phyloP scores from a whole-genome alignment of 2,888 invertebrate genomes.

The Sthenelais limicola region DNA sequence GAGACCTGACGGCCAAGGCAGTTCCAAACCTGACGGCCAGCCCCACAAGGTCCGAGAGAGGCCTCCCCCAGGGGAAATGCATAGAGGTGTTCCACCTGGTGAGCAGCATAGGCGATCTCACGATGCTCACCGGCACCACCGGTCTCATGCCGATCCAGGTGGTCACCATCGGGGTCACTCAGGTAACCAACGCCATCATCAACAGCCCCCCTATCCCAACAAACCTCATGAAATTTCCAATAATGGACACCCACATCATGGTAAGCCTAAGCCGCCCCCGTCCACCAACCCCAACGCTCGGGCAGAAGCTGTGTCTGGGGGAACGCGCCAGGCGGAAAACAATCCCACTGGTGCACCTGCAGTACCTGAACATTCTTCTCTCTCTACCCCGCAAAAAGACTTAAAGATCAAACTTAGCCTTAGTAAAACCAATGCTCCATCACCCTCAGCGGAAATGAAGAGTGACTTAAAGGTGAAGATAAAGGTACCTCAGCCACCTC shows the following conservation, averaged over 20 bases:
- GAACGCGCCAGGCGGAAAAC: not conserved
- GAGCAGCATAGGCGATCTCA: slow-evolving; percentile 23
- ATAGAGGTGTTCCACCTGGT: not conserved
- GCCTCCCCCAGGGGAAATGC: not conserved
- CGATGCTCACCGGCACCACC: slow-evolving; percentile 4
- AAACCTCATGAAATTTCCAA: slow-evolving; percentile 4
- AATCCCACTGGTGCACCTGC: slow-evolving; percentile 3
- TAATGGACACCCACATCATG: slow-evolving; percentile 13
- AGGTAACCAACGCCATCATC: slow-evolving; percentile 7
- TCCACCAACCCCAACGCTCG: too few relatives aligned
- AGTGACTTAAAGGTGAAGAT: slow-evolving; percentile 37
- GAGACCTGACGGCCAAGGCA: not conserved
- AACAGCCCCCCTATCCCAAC: not conserved
- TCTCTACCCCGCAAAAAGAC: slow-evolving; percentile 26
- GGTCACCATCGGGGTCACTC: not conserved
- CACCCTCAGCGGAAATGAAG: slow-evolving; percentile 16
- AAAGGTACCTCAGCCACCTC: slow-evolving; percentile 21
- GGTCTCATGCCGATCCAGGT: not conserved
- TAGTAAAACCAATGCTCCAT: not conserved
- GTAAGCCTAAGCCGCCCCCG: too few relatives aligned
- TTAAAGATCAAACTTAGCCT: slow-evolving; percentile 25
- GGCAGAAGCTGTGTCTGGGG: not conserved
- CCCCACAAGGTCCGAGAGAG: not conserved
- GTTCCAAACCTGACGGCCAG: not conserved
- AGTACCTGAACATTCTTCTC: not conserved